These are phyloP conservation scores for Luidia sarsii DNA, from an alignment of 53 echinoderm and acorn worm genomes.

Conservation along the genomic window DNA sequence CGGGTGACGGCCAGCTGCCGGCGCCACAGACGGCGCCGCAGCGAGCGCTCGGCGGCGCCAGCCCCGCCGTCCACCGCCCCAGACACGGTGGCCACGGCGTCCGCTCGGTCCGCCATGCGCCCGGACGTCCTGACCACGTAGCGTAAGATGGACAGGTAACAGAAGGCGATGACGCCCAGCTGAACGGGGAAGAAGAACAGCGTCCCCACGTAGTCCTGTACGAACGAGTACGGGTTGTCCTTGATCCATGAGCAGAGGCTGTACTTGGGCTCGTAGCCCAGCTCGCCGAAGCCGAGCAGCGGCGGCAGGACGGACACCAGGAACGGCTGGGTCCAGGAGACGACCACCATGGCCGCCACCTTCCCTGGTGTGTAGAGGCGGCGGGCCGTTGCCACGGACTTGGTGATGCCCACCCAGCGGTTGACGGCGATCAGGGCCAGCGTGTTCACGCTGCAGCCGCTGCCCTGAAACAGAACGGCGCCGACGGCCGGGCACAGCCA, in stretches of 20 bases:
- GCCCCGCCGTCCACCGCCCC: neutral
- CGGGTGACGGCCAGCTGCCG: slow-evolving; percentile 24
- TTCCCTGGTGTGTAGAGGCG: slow-evolving; percentile 7
- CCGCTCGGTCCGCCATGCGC: neutral
- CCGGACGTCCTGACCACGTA: slow-evolving; percentile 21
- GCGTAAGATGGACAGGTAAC: slow-evolving; percentile 11
- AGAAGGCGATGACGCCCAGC: neutral
- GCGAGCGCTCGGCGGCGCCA: neutral
- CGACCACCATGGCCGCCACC: neutral
- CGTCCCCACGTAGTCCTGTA: neutral
- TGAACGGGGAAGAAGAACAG: neutral
- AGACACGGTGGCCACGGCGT: neutral
- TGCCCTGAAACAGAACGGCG: neutral
- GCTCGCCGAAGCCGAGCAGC: slow-evolving; percentile 1
- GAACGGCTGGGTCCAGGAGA: neutral
- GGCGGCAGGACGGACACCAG: neutral
- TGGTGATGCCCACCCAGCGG: slow-evolving; percentile 19
- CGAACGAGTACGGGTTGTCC: neutral
- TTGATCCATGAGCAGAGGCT: slow-evolving; percentile 5
- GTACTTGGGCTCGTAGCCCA: slow-evolving; percentile 2
- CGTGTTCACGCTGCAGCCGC: slow-evolving; percentile 7
- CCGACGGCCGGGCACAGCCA: slow-evolving; percentile 12
- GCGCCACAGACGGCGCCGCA: neutral
- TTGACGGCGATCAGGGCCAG: slow-evolving; percentile 27
- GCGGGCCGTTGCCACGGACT: neutral